A percentile compares a stretch with the other conserved stretches of the same genome.
Conservation (phyloP, 2,797 vertebrate species). For the Sylvia borin region DNA sequence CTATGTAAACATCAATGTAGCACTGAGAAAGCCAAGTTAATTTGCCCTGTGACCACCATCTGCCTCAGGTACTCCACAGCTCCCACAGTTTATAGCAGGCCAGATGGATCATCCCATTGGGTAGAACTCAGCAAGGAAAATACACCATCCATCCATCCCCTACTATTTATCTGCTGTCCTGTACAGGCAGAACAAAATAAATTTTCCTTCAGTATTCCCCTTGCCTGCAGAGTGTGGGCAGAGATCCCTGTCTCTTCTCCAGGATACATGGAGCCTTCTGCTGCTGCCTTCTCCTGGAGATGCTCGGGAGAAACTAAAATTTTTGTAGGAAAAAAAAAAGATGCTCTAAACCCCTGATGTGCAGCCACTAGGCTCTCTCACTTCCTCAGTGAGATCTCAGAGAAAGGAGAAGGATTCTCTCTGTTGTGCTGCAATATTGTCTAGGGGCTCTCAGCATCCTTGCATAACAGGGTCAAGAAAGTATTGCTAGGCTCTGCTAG, state of each 20-base stretch:
- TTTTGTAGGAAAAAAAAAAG: neutral
- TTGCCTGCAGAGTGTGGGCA: rapidly evolving
- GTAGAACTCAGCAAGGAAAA: neutral
- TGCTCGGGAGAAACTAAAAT: neutral
- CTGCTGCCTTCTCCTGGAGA: neutral
- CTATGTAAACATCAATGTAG: rapidly evolving
- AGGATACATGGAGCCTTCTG: rapidly evolving
- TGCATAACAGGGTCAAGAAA: slow-evolving; percentile 48
- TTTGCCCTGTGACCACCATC: too few relatives aligned
- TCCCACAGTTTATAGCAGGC: neutral
- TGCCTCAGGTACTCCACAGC: neutral
- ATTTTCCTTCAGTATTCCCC: neutral
- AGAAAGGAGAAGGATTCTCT: slow-evolving; percentile 55
- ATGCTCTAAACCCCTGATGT: neutral
- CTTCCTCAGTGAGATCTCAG: slow-evolving; percentile 49
- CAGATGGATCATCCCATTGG: neutral
- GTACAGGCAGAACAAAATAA: neutral
- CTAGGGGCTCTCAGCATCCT: slow-evolving; percentile 15
- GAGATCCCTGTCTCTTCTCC: neutral
- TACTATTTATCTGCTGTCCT: neutral
- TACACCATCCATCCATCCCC: neutral
- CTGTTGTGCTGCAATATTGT: slow-evolving; percentile 30
- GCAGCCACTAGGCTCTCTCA: neutral
- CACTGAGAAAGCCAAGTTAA: neutral
- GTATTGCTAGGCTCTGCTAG: neutral